Percentiles rank a stretch among this genome's conserved stretches.
These are phyloP conservation scores for Neoscelio sp. DNA, from an alignment of 2,888 invertebrate genomes.

Conservation along the genomic window DNA sequence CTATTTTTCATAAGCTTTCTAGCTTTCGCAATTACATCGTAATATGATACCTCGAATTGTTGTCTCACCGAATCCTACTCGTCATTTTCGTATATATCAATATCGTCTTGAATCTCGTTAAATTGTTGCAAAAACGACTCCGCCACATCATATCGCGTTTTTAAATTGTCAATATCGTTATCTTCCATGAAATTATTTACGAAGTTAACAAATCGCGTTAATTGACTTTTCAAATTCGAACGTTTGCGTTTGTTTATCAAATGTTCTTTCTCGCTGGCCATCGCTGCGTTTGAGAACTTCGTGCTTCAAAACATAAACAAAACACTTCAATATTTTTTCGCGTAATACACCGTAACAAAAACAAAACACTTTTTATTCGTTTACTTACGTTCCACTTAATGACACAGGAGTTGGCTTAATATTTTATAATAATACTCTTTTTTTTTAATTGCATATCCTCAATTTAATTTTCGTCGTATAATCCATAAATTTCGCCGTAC, in stretches of 20 bases:
- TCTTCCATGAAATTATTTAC: neutral
- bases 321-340: no score
- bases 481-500: no score
- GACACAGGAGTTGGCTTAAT: constrained; percentile 13
- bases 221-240: constrained; percentile 5
- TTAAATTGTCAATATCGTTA: constrained; percentile 6
- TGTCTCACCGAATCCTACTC: neutral
- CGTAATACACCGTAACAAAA: no score
- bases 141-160: constrained; percentile 1
- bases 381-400: constrained; percentile 1
- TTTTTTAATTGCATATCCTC: no score
- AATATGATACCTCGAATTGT: constrained; percentile 18
- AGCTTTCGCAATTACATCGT: constrained; percentile 1
- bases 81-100: neutral
- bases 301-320: no score
- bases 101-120: constrained; percentile 4
- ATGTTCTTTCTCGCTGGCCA: neutral
- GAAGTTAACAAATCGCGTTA: constrained; percentile 12
- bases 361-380: neutral
- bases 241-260: constrained; percentile 6
- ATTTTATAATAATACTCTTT: neutral
- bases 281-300: neutral
- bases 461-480: no score
- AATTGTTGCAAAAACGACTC: constrained; percentile 2
- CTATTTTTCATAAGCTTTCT: neutral